These are phyloP conservation scores for Vanessa tameamea DNA, from an alignment of 1,140 invertebrate genomes.

Conservation along the genomic window DNA sequence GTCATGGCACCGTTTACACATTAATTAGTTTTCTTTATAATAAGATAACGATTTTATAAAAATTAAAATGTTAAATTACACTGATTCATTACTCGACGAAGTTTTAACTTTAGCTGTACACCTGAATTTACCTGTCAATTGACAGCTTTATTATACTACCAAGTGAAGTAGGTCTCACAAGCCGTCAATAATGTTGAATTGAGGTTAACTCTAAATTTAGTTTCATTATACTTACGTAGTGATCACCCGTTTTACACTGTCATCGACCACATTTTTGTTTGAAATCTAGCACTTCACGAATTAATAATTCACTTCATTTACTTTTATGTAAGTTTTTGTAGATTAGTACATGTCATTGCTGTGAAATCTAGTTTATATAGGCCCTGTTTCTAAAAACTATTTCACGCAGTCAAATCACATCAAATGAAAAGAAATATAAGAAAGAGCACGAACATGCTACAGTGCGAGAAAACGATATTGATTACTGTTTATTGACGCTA, in stretches of 20 bases:
- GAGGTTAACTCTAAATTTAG: conserved; percentile 48
- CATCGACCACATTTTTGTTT: conserved; percentile 76
- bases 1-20: conserved; percentile 59
- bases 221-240: conserved; percentile 75
- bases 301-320: conserved; percentile 43
- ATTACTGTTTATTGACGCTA: conserved; percentile 38
- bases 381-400: conserved; percentile 59
- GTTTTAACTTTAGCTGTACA: conserved; percentile 39
- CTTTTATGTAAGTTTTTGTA: conserved; percentile 43
- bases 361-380: conserved; percentile 58
- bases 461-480: conserved; percentile 41
- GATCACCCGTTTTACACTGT: conserved; percentile 73
- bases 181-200: conserved; percentile 7
- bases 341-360: conserved; percentile 50
- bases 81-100: conserved; percentile 37
- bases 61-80: conserved; percentile 31
- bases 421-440: conserved; percentile 69
- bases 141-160: conserved; percentile 62
- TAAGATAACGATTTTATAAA: conserved; percentile 35
- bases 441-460: conserved; percentile 53
- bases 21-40: conserved; percentile 31
- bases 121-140: conserved; percentile 65
- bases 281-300: conserved; percentile 59
- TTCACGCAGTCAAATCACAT: conserved; percentile 56
- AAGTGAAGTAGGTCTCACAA: conserved; percentile 42